phyloP scores from a whole-genome alignment of 1,140 invertebrate genomes.

The Triops longicaudatus region DNA sequence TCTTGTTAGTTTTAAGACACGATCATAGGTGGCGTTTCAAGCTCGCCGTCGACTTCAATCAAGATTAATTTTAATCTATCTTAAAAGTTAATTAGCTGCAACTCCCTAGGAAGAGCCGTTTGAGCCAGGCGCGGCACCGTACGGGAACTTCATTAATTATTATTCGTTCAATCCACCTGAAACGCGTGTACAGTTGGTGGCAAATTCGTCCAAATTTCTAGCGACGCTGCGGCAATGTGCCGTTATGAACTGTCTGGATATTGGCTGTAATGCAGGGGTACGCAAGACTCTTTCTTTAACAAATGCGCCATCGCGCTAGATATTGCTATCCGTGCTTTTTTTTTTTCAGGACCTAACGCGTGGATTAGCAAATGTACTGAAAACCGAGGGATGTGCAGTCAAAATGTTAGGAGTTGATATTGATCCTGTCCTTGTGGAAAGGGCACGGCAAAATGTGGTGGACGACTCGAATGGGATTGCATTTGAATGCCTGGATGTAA shows the following conservation, averaged over 20 bases:
- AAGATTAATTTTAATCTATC: neutral
- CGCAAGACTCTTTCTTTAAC: conserved; percentile 30
- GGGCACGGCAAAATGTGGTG: conserved; percentile 49
- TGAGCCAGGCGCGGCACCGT: conserved; percentile 63
- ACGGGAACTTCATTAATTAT: conserved; percentile 78
- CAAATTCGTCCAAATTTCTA: conserved; percentile 34
- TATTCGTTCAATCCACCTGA: conserved; percentile 65
- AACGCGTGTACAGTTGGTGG: conserved; percentile 54
- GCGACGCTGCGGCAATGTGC: neutral
- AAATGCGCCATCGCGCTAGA: neutral
- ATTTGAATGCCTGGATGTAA: conserved; percentile 54
- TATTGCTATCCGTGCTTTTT: conserved; percentile 16
- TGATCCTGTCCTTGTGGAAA: conserved; percentile 56
- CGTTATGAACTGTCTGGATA: conserved; percentile 53
- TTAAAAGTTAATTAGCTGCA: neutral
- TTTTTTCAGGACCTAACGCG: conserved; percentile 49
- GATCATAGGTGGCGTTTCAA: neutral
- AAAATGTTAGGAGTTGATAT: conserved; percentile 62
- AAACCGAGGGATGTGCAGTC: conserved; percentile 36
- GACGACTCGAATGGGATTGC: conserved; percentile 39
- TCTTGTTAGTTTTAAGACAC: neutral
- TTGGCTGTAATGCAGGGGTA: conserved; percentile 70
- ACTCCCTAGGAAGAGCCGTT: conserved; percentile 1
- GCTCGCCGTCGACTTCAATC: neutral
- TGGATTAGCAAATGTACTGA: conserved; percentile 48